Evolutionary conservation across 2,888 invertebrate species (phyloP).

Genomic region (Pherbina coryleti): DNA sequence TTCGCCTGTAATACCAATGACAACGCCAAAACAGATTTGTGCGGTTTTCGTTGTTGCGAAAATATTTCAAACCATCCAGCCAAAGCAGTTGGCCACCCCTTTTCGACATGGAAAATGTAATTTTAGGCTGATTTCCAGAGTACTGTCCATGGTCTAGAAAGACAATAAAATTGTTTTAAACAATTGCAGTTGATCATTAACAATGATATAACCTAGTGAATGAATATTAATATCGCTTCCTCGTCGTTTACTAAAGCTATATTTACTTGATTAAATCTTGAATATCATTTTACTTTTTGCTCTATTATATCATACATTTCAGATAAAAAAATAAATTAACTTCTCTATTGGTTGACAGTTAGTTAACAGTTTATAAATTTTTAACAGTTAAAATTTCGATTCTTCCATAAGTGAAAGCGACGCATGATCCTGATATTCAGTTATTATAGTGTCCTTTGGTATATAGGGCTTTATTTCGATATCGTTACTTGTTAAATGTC

Average conservation of each 20-base stretch:
- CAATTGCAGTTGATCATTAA: neutral
- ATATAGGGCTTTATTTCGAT: slow-evolving; percentile 63
- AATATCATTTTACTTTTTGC: neutral
- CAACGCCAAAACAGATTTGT: slow-evolving; percentile 68
- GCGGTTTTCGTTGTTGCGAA: slow-evolving; percentile 68
- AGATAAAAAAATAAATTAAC: no score
- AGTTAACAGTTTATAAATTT: neutral
- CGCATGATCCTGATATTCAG: slow-evolving; percentile 11
- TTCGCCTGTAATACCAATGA: slow-evolving; percentile 67
- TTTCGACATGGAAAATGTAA: slow-evolving; percentile 66
- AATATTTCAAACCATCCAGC: slow-evolving; percentile 67
- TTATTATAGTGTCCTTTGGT: slow-evolving; percentile 8
- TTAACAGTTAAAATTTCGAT: slow-evolving; percentile 3
- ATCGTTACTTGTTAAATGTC: slow-evolving; percentile 66
- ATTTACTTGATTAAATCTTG: no score
- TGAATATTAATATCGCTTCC: neutral
- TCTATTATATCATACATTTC: neutral
- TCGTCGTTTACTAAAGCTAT: no score
- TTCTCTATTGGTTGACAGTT: neutral
- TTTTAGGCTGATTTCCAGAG: slow-evolving; percentile 59
- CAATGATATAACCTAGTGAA: no score
- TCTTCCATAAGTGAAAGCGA: slow-evolving; percentile 2
- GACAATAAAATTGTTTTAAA: slow-evolving; percentile 36
- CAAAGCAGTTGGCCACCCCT: slow-evolving; percentile 67
- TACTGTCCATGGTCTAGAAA: slow-evolving; percentile 56